Evolutionary conservation across 2,888 invertebrate genomes (phyloP), one percentile per base, ranked within the genome.

Genomic region (Harpagoxenus sublaevis): DNA sequence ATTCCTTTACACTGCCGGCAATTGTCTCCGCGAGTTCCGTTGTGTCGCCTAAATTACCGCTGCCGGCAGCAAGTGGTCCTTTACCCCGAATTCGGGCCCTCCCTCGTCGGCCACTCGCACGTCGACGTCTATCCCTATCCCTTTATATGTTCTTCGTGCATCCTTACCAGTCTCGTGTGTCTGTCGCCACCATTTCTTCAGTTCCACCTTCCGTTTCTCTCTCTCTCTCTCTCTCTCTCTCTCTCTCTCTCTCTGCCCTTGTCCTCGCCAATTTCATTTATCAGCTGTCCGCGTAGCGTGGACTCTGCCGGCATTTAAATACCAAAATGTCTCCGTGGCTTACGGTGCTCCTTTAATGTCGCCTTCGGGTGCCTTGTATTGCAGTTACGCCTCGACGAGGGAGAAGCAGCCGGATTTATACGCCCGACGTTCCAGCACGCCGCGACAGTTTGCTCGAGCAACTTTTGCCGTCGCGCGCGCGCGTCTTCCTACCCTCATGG

Each of bases 271-370:
- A 92, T 89, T 92, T 92, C 91, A 92, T 92, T 92, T 90, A 87
- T 89, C 84, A 23, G 23, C 68, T 60, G 87, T 86, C 85, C 55
- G 77, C 73, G 28, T 84, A 85, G 84, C 83, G 88, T 87, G 86
- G 84, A 78, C 87, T 86, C 78, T 89, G 78, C 90, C 91, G 92
- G 90, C 93, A 94, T 94, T 94, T 94, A 94, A 94, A 94, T 94
- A 93, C 92, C 93, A 93, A 93, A 94, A 92, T 92, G 91, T 92
- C 91, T 84, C 89, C 87, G 89, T 87, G 86, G 92, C 89, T 91
- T 90, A 88, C 85, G 68, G 83, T 83, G 86, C 88, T 85, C 85
- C 91, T 92, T 92, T 93, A 93, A 92, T 92, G 90, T 91, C 87
- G 84, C 78, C 68, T 87, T 87, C 66, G 83, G 87, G 84, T 89